These are phyloP conservation scores for Anolis carolinensis DNA, from an alignment of 2,113 vertebrate species.

Conservation along the genomic window DNA sequence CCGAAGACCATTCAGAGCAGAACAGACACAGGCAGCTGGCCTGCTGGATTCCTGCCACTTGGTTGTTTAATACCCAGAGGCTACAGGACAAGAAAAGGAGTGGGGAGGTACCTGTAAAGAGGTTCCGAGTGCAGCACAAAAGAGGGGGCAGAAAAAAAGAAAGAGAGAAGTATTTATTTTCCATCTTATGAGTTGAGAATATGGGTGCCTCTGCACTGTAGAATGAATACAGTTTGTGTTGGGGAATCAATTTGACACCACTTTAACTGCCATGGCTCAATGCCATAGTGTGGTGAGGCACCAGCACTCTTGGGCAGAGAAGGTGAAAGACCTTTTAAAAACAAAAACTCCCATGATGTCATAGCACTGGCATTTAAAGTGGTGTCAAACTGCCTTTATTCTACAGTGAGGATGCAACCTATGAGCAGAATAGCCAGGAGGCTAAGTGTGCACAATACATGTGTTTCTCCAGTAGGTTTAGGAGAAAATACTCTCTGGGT, in stretches of 20 bases:
- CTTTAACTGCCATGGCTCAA: no score
- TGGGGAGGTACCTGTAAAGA: background rate
- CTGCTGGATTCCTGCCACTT: conserved; percentile 32
- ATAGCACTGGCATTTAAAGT: no score
- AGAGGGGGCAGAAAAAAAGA: background rate
- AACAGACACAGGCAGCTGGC: conserved; percentile 3
- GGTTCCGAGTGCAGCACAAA: background rate
- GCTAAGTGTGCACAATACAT: background rate
- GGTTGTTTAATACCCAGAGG: background rate
- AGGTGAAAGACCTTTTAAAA: no score
- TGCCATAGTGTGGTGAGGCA: no score
- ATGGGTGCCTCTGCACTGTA: background rate
- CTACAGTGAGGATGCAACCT: no score
- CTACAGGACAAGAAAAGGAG: background rate
- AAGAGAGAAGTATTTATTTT: background rate
- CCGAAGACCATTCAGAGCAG: conserved; percentile 37
- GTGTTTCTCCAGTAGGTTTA: conserved; percentile 29
- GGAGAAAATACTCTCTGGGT: no score
- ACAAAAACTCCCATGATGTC: no score
- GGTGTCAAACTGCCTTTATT: no score
- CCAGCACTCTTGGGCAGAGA: no score
- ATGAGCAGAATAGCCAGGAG: no score
- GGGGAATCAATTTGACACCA: no score
- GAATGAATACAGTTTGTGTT: no score
- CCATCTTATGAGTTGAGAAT: background rate